Conservation (phyloP, 2,797 vertebrate genomes). For the Bovichtus diacanthus region DNA sequence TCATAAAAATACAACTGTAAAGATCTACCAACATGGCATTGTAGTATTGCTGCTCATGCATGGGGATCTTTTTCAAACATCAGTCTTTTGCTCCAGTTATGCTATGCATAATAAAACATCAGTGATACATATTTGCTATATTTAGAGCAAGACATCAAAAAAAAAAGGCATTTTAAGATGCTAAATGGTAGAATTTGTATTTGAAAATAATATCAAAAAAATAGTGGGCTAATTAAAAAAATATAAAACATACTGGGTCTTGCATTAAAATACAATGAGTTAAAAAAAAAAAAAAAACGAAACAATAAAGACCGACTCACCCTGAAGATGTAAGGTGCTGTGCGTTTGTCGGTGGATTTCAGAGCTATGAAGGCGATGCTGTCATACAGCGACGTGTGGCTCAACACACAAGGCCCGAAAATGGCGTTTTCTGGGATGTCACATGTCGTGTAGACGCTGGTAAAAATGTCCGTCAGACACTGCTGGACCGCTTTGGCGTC, state of each 20-base stretch:
- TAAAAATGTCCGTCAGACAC: constrained; percentile 98
- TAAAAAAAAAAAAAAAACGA: too few relatives aligned
- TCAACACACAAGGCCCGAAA: constrained; percentile 95
- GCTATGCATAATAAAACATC: not conserved
- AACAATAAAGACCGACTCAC: constrained; percentile 72
- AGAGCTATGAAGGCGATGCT: constrained; percentile 98
- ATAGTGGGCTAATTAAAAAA: not conserved
- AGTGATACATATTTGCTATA: not conserved
- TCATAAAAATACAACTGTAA: not conserved
- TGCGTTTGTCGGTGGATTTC: constrained; percentile 97
- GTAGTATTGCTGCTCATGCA: not conserved
- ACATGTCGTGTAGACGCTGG: constrained; percentile 97
- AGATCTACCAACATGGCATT: not conserved
- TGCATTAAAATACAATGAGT: not conserved
- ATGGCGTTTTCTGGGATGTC: constrained; percentile 97
- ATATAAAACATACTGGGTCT: not conserved
- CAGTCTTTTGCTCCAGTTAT: not conserved
- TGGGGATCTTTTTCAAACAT: not conserved
- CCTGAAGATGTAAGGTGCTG: constrained; percentile 96
- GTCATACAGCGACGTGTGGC: constrained; percentile 97
- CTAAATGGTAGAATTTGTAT: not conserved
- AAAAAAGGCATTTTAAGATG: not conserved
- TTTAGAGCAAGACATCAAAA: not conserved
- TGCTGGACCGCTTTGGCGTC: constrained; percentile 97
- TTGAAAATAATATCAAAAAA: too few relatives aligned